A percentile compares a stretch with the other conserved stretches of the same genome.
phyloP scores from a whole-genome alignment of 2,113 vertebrate genomes.

The Indicator indicator region DNA sequence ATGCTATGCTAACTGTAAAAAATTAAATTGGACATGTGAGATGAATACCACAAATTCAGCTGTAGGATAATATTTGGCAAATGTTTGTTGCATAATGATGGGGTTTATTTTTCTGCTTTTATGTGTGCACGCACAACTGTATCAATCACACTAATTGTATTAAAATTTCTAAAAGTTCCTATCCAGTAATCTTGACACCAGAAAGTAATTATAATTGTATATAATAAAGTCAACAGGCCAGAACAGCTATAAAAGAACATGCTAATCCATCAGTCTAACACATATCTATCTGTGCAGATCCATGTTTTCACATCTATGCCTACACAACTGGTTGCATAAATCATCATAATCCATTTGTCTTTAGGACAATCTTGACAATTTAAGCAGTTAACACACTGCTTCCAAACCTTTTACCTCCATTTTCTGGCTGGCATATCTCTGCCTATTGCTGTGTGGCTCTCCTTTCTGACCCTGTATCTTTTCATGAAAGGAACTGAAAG shows the following conservation, averaged over 20 bases:
- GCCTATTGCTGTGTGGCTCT: background rate
- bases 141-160: background rate
- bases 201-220: conserved; percentile 19
- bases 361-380: background rate
- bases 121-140: background rate
- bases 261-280: background rate
- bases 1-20: background rate
- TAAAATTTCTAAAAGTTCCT: conserved; percentile 19
- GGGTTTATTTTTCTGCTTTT: background rate
- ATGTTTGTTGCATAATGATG: background rate
- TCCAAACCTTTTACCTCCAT: background rate
- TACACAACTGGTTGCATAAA: background rate
- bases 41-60: background rate
- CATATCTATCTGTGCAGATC: background rate
- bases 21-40: background rate
- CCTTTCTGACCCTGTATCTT: background rate
- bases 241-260: conserved; percentile 4
- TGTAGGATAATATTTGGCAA: background rate
- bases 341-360: background rate
- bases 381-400: background rate
- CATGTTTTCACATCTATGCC: background rate
- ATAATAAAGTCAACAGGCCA: conserved; percentile 39
- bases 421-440: background rate
- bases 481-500: background rate
- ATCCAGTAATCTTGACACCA: conserved; percentile 10